phyloP scores from a whole-genome alignment of 1,140 invertebrate species.

The Pectinophora gossypiella region DNA sequence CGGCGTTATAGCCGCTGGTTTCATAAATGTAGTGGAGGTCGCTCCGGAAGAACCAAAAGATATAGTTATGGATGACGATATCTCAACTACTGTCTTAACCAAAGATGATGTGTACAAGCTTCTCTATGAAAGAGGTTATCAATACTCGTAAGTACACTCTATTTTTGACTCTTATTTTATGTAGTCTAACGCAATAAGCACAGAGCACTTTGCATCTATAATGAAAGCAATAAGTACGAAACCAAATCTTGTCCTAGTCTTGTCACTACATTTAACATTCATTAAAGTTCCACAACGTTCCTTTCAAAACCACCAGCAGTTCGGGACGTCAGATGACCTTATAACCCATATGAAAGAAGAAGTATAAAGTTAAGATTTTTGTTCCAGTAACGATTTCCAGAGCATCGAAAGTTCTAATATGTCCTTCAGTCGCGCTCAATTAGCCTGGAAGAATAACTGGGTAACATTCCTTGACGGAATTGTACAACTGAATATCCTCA shows the following conservation, averaged over 20 bases:
- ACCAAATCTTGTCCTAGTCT: no score
- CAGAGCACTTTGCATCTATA: no score
- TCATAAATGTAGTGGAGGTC: neutral
- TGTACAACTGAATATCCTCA: conserved; percentile 28
- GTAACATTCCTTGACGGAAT: conserved; percentile 34
- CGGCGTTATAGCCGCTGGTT: neutral
- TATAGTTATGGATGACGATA: neutral
- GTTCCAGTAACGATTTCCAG: conserved; percentile 30
- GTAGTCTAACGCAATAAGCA: no score
- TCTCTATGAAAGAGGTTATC: neutral
- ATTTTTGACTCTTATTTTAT: no score
- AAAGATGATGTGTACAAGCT: neutral
- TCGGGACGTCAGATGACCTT: no score
- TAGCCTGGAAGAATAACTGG: conserved; percentile 38
- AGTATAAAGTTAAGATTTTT: no score
- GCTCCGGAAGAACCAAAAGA: no score
- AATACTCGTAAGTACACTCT: neutral
- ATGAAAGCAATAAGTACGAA: no score
- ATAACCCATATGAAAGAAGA: conserved; percentile 1
- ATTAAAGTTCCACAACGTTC: no score
- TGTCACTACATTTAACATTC: no score
- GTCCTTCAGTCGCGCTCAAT: conserved; percentile 22
- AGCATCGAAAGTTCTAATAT: conserved; percentile 27
- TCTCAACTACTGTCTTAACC: neutral
- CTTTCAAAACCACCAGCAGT: no score